Base-by-base conservation (phyloP, 2,888 invertebrate species). In the Dioctria linearis region DNA sequence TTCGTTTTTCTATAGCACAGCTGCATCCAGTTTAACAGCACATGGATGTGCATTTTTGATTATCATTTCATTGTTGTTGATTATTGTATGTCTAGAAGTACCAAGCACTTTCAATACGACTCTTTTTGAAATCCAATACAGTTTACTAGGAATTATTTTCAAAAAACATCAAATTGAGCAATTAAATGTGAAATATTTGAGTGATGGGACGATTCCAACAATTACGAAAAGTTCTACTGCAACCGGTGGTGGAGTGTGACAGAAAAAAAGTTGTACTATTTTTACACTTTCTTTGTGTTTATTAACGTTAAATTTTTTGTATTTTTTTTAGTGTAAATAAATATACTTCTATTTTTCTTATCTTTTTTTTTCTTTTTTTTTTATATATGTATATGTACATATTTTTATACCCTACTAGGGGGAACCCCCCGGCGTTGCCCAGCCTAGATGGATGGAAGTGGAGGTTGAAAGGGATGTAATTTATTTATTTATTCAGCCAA, bases 161-260 rank as follows among this genome's bases (percentile, higher is more conserved):
- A 85, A 85, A 81, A 86, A 88, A 80, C 88, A 88, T 83, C 87
- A 87, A 82, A 88, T 88, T 78, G 88, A 88, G 61, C 87, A 87
- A 81, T 79, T 88, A 4, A 88, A 88, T 83, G 85, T 88, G 3
- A 84, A 84, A 40, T 87, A 86, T 84, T 84, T 88, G 4, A 86
- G 86, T 81, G 87, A 87, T 82, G 88, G 88, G 78, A 87, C 87
- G 43, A 88, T 88, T 57, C 87, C 88, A 39, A 88, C 88, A 3
- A 86, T 87, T 51, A 85, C 80, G 9, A 59, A 67, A 2, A 71
- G 49, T 63, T 11, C 63, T 6, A 78, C 71, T 2, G 49, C 75
- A 25, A 25, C 25, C 25, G 25, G 25, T 25, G 25, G 25, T 25
- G 51, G 75, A n/a, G 73, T 78, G 8, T 78, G 40, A 66, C 13